Percentiles rank a stretch among this genome's conserved stretches.
Evolutionary conservation across 2,113 vertebrate species (phyloP).

Genomic region (Malurus melanocephalus): DNA sequence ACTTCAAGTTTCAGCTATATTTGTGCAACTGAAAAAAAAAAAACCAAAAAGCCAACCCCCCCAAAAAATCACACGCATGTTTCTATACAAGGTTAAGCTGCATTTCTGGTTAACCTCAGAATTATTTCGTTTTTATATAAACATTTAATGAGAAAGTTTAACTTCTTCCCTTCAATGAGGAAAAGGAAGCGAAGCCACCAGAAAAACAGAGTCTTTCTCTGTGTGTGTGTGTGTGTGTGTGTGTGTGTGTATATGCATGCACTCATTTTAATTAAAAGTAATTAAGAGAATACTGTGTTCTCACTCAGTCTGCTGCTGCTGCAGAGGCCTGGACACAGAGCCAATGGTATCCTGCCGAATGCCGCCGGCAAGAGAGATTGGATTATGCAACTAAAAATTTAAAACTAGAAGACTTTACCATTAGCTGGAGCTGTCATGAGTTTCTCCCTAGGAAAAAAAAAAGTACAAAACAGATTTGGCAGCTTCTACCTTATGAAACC

Average conservation of each 20-base stretch:
- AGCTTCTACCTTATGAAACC: background rate
- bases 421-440: background rate
- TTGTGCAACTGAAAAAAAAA: slow-evolving; percentile 44
- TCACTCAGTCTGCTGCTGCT: slow-evolving; percentile 4
- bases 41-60: background rate
- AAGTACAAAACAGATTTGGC: background rate
- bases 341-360: background rate
- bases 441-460: background rate
- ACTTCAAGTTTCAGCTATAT: slow-evolving; percentile 65
- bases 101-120: slow-evolving; percentile 66
- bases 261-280: slow-evolving; percentile 57
- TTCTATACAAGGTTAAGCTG: slow-evolving; percentile 51
- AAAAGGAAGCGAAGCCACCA: slow-evolving; percentile 53
- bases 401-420: background rate
- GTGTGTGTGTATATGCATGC: background rate
- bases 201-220: slow-evolving; percentile 14
- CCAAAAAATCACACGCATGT: background rate
- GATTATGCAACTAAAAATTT: slow-evolving; percentile 7
- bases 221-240: background rate
- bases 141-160: slow-evolving; percentile 59
- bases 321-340: background rate
- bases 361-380: background rate
- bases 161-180: slow-evolving; percentile 53
- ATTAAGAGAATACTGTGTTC: slow-evolving; percentile 42
- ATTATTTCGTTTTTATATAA: slow-evolving; percentile 62